Conservation (phyloP, 1,140 invertebrate genomes). For the Drosophila chauvacae region DNA sequence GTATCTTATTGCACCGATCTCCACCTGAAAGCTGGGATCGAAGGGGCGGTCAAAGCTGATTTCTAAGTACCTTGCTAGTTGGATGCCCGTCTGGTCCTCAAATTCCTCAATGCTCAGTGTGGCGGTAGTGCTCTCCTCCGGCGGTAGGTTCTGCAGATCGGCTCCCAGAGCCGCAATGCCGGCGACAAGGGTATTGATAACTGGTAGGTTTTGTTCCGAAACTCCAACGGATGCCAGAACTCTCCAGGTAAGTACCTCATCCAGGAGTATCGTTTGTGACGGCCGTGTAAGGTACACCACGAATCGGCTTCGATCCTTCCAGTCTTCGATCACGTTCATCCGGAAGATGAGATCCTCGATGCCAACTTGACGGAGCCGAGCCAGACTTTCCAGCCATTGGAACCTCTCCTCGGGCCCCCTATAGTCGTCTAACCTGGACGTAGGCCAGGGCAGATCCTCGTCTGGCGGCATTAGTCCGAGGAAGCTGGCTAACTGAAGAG, state of each 20-base stretch:
- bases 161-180: neutral
- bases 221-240: neutral
- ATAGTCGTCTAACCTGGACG: neutral
- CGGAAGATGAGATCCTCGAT: neutral
- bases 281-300: neutral
- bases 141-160: neutral
- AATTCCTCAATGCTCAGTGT: neutral
- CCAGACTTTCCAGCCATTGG: neutral
- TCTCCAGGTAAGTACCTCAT: fast-evolving
- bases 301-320: neutral
- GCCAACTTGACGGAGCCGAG: neutral
- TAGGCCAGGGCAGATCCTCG: neutral
- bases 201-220: neutral
- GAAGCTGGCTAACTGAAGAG: too few relatives aligned
- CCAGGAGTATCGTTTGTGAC: neutral
- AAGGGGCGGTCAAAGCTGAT: neutral
- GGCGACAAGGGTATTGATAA: neutral
- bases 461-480: neutral
- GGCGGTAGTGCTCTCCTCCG: neutral
- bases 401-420: neutral
- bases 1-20: neutral
- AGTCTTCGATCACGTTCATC: neutral
- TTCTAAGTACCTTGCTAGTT: neutral
- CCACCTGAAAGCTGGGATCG: neutral
- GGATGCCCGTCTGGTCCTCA: constrained; percentile 2